Evolutionary conservation across 2,888 invertebrate species (phyloP).

Genomic region (Antitype chi): DNA sequence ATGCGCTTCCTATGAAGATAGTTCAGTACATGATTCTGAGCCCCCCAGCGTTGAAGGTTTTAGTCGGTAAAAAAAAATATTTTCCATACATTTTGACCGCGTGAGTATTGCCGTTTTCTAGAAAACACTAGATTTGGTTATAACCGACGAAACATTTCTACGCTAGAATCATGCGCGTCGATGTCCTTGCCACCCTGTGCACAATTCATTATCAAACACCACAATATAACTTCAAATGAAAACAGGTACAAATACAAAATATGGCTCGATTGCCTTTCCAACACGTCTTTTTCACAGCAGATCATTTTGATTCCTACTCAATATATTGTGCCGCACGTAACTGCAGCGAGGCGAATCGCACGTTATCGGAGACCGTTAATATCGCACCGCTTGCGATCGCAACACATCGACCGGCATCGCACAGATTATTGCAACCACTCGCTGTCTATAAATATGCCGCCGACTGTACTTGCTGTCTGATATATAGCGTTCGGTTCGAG

Average conservation of each 20-base stretch:
- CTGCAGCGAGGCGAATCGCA: conserved; percentile 48
- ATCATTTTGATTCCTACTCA: conserved; percentile 39
- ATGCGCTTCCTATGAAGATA: too few species aligned
- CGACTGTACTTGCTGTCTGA: conserved; percentile 59
- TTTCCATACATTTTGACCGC: too few species aligned
- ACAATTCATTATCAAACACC: background rate
- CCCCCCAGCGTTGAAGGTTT: too few species aligned
- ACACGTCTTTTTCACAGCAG: conserved; percentile 19
- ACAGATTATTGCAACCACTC: conserved; percentile 60
- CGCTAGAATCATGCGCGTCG: too few species aligned
- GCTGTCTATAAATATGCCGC: conserved; percentile 61
- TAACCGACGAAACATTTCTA: too few species aligned
- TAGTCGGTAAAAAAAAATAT: too few species aligned
- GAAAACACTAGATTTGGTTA: too few species aligned
- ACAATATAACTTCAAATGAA: background rate
- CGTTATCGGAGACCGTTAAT: conserved; percentile 54
- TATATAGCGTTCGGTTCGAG: conserved; percentile 49
- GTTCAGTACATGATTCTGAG: too few species aligned
- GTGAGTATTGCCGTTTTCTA: too few species aligned
- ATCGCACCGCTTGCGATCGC: conserved; percentile 44
- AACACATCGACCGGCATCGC: conserved; percentile 46
- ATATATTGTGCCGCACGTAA: conserved; percentile 56
- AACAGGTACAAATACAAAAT: background rate
- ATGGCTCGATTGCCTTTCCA: background rate
- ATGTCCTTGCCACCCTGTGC: too few species aligned